Base-by-base conservation (phyloP, 1,140 invertebrate species). In the Pseudomyrmex sp. region DNA sequence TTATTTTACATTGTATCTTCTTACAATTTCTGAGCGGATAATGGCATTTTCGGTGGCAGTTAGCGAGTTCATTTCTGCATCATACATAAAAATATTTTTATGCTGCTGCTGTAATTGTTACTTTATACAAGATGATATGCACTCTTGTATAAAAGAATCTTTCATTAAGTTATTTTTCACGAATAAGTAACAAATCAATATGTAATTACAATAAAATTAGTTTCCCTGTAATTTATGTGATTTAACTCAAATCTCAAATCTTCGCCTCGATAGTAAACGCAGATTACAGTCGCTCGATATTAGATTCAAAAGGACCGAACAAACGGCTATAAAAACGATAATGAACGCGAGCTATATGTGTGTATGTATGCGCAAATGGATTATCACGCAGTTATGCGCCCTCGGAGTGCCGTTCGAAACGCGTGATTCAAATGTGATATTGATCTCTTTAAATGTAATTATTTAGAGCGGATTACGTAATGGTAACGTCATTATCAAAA, bases 1-100 rank as follows among this genome's bases (percentile, higher is more conserved):
- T 80, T 80, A 70, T 26, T 8, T 13, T 80, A 80, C 35, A 59
- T 13, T 46, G 1, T 26, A 59, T 72, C 35, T 35, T 35, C 35
- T 35, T 35, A 35, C 5, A 7, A 26, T 70, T 72, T 44, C 1
- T 26, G 44, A 61, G 44, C 76, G 66, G 76, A 80, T 80, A 72
- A 79, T 84, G 82, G 82, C 82, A 84, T 84, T 63, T 54, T 68
- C 52, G 62, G 85, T 88, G 85, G 87, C 82, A 88, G 85, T 88
- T 82, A 82, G 85, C 86, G 85, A 88, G 86, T 61, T 59, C 13
- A 26, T 61, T 13, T 73, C 46, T 0, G 5, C 5, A 50, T 18
- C 20, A 15, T 13, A 44, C 18, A 35, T 23, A 13, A 18, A 13
- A 18, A 10, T n/a, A 2, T 48, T 8, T 58, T 79, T 79, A 35